These are phyloP conservation scores for Anisognathus igniventris DNA, from an alignment of 2,797 vertebrate species.

Conservation along the genomic window DNA sequence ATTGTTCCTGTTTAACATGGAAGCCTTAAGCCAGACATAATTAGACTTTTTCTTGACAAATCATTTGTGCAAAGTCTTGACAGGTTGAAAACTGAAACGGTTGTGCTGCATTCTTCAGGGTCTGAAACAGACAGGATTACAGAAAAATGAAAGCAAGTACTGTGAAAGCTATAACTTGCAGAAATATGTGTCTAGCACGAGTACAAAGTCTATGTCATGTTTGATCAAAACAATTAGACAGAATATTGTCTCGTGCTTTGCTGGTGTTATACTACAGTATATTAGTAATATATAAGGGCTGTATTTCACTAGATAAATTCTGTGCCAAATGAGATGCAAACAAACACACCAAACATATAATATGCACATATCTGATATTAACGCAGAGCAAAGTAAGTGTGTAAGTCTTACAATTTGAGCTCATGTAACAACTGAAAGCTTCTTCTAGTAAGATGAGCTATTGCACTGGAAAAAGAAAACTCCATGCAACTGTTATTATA, in stretches of 20 bases:
- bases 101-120: slow-evolving; percentile 44
- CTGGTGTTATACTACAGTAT: slow-evolving; percentile 14
- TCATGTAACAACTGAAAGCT: neutral
- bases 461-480: neutral
- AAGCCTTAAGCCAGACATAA: slow-evolving; percentile 51
- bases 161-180: slow-evolving; percentile 45
- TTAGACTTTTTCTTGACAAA: slow-evolving; percentile 65
- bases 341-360: neutral
- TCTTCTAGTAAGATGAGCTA: neutral
- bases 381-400: neutral
- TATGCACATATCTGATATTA: neutral
- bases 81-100: slow-evolving; percentile 55
- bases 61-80: slow-evolving; percentile 57
- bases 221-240: slow-evolving; percentile 55
- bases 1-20: slow-evolving; percentile 44
- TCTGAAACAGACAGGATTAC: slow-evolving; percentile 54
- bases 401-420: neutral
- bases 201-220: slow-evolving; percentile 39
- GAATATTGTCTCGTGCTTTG: slow-evolving; percentile 16
- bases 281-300: slow-evolving; percentile 48
- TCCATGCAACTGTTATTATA: neutral
- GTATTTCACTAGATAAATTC: slow-evolving; percentile 2
- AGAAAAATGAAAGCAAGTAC: slow-evolving; percentile 47
- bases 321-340: neutral
- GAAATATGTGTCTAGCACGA: neutral